Evolutionary conservation across 2,888 invertebrate genomes (phyloP).

Genomic region (Caenorhabditis sp.): DNA sequence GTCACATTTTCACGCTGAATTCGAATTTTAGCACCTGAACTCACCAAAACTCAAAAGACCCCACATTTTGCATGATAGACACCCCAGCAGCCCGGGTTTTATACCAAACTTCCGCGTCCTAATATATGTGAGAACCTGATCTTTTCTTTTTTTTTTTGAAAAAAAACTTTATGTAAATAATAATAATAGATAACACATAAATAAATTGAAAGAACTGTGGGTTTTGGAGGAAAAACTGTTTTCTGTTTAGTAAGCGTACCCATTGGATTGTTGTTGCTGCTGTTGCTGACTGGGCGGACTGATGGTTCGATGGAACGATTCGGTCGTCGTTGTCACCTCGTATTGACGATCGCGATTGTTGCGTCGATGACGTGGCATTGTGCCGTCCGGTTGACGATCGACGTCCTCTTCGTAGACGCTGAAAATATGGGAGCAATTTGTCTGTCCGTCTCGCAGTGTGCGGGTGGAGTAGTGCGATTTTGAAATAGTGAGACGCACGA

Average conservation of each 20-base stretch:
- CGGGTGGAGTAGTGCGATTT: background rate
- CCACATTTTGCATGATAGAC: no score
- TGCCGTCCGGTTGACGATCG: slow-evolving; percentile 53
- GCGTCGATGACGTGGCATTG: slow-evolving; percentile 58
- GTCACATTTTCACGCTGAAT: no score
- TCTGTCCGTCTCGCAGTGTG: background rate
- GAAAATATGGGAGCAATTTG: slow-evolving; percentile 22
- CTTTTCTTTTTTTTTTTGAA: no score
- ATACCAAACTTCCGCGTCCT: no score
- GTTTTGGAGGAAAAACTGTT: background rate
- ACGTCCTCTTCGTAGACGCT: slow-evolving; percentile 70
- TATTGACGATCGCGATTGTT: slow-evolving; percentile 60
- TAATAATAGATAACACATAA: no score
- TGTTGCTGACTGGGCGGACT: slow-evolving; percentile 57
- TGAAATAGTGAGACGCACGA: no score
- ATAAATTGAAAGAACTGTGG: slow-evolving; percentile 1
- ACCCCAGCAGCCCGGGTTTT: no score
- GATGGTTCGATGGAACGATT: slow-evolving; percentile 70
- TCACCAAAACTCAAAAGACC: no score
- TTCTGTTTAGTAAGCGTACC: slow-evolving; percentile 37
- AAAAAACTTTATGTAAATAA: no score
- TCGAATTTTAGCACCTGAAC: no score
- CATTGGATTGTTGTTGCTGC: slow-evolving; percentile 37
- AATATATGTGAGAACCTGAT: no score
- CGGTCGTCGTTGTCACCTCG: slow-evolving; percentile 69